These are phyloP conservation scores for Macrobrachium nipponense DNA, from an alignment of 1,140 invertebrate species.

Conservation along the genomic window DNA sequence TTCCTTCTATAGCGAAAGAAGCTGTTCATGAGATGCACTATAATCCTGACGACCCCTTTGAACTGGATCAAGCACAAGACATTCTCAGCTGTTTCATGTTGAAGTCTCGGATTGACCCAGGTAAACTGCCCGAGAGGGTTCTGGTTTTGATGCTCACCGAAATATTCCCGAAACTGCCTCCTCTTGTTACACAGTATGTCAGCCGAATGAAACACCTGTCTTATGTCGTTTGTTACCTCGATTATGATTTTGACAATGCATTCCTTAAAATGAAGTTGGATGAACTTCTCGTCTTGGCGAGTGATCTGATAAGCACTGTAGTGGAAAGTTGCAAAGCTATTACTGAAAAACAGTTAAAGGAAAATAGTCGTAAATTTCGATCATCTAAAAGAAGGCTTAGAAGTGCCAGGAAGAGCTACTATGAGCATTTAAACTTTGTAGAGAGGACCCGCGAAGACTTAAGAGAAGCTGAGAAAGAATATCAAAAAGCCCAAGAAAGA, in stretches of 20 bases:
- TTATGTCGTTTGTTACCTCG: constrained; percentile 32
- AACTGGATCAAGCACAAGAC: too few relatives aligned
- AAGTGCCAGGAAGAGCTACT: constrained; percentile 24
- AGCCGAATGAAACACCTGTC: constrained; percentile 15
- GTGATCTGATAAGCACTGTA: constrained; percentile 23
- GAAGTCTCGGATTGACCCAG: constrained; percentile 15
- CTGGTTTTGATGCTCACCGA: constrained; percentile 26
- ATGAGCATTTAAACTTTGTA: constrained; percentile 23
- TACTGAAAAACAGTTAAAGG: constrained; percentile 3
- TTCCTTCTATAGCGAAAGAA: not conserved
- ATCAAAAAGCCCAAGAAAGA: constrained; percentile 29
- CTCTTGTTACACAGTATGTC: not conserved
- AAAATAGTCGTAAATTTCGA: constrained; percentile 13
- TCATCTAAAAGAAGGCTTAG: constrained; percentile 25
- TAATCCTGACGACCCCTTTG: too few relatives aligned
- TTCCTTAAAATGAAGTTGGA: constrained; percentile 22
- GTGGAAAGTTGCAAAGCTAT: constrained; percentile 18
- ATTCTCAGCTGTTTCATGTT: not conserved
- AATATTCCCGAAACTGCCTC: constrained; percentile 34
- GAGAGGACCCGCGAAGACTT: constrained; percentile 36
- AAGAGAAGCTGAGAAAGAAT: constrained; percentile 25
- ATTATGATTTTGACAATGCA: constrained; percentile 23
- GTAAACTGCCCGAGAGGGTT: constrained; percentile 13
- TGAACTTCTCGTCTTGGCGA: constrained; percentile 3
- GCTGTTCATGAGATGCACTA: not conserved